Base-by-base conservation (phyloP, 2,113 vertebrate species). In the Poeciliopsis prolifica region DNA sequence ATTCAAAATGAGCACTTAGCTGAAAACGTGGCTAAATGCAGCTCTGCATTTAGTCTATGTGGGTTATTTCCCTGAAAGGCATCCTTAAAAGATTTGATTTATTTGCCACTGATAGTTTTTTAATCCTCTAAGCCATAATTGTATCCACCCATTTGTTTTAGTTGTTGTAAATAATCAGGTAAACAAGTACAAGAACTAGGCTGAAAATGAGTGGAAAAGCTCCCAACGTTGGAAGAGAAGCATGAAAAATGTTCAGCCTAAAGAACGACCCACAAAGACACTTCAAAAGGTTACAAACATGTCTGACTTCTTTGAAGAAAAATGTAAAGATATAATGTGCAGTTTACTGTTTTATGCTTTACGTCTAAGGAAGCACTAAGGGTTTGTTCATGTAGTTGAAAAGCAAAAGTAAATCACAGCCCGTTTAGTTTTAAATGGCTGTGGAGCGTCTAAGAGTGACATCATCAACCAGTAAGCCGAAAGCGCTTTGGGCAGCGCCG, bases 401-500 rank as follows among this genome's bases (percentile, higher is more conserved):
- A 72, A 75, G 80, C 13, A 6, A 48, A 28, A 29, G 15, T 26
- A 28, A 44, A 9, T 33, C 5, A 14, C 4, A 17, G 31, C 60
- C 5, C 48, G 2, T 24, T 1, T 58, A 40, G 17, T 42, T n/a
- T 69, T 14, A 29, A 40, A 42, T 37, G 64, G 35, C 22, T 80
- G 51, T 64, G 13, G 22, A 11, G 12, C 29, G 51, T 54, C 61
- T 42, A 1, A 42, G 44, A 54, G 70, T 73, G 69, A 77, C 8
- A 28, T 80, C 78, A 88, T 1, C 19, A 48, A n/a, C 30, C 28
- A 0, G 69, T 19, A 79, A 76, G 24, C 48, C 24, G 1, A 74
- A 61, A 58, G 51, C 13, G 29, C 62, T 71, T 44, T 13, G 60
- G 81, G 64, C 22, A 61, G 74, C 24, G 67, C 75, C 64, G 72